Conservation (phyloP, 2,888 invertebrate species). For the Auanema freiburgensis region DNA sequence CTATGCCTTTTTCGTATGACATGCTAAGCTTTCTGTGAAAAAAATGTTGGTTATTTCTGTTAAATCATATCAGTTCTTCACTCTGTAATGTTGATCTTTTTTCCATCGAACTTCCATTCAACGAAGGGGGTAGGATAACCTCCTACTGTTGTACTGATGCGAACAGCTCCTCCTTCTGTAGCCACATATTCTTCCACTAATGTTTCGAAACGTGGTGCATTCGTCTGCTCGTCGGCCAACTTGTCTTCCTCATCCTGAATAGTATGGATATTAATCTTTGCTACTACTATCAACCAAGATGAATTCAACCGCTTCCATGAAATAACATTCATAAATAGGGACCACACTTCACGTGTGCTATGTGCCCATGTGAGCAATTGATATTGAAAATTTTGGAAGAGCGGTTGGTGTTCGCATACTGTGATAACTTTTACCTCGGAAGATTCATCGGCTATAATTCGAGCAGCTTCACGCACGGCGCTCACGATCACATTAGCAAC, state of each 20-base stretch:
- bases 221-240: constrained; percentile 21
- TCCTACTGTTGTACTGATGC: constrained; percentile 39
- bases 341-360: no score
- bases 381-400: no score
- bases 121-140: constrained; percentile 47
- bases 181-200: constrained; percentile 44
- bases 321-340: background rate
- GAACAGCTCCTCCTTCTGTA: constrained; percentile 38
- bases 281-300: no score
- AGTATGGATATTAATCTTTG: background rate
- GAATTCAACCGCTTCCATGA: background rate
- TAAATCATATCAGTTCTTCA: constrained; percentile 14
- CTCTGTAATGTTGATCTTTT: constrained; percentile 37
- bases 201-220: constrained; percentile 40
- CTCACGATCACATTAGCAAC: constrained; percentile 60
- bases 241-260: constrained; percentile 34
- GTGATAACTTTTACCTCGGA: constrained; percentile 20
- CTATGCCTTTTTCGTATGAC: constrained; percentile 39
- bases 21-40: constrained; percentile 39
- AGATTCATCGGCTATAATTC: constrained; percentile 27
- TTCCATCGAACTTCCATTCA: constrained; percentile 43
- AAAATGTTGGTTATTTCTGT: background rate
- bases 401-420: no score
- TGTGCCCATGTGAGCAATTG: no score
- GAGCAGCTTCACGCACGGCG: constrained; percentile 57